Percentiles rank a stretch among this genome's conserved stretches.
Conservation (phyloP, 2,113 vertebrate genomes). For the Hyaena hyaena region DNA sequence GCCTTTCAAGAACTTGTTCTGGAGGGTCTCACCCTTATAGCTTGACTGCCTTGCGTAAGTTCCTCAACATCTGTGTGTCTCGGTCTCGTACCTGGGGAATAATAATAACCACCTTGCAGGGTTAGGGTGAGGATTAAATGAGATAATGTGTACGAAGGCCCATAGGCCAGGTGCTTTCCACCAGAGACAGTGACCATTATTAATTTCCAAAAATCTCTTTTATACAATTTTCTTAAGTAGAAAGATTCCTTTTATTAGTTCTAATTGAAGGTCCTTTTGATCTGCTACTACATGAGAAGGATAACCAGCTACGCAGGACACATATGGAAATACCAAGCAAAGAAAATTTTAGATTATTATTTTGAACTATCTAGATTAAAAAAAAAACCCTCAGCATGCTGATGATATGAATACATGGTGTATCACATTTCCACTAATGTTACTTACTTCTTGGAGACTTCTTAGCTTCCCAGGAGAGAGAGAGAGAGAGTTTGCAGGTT, state of each 20-base stretch:
- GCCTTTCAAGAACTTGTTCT: background rate
- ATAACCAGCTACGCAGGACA: background rate
- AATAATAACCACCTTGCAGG: background rate
- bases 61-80: background rate
- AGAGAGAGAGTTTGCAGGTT: background rate
- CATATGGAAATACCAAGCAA: background rate
- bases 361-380: background rate
- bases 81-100: background rate
- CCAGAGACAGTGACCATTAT: background rate
- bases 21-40: background rate
- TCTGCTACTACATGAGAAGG: background rate
- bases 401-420: background rate
- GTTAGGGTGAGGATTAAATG: background rate
- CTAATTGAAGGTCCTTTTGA: background rate
- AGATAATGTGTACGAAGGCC: background rate
- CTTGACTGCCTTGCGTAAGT: background rate
- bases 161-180: background rate
- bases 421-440: background rate
- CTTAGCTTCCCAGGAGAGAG: slow-evolving; percentile 14
- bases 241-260: background rate
- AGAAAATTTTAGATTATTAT: background rate
- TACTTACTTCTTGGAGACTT: background rate
- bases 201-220: background rate
- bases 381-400: background rate
- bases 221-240: background rate